Conservation (phyloP, 2,113 vertebrate species). For the Nicator chloris region DNA sequence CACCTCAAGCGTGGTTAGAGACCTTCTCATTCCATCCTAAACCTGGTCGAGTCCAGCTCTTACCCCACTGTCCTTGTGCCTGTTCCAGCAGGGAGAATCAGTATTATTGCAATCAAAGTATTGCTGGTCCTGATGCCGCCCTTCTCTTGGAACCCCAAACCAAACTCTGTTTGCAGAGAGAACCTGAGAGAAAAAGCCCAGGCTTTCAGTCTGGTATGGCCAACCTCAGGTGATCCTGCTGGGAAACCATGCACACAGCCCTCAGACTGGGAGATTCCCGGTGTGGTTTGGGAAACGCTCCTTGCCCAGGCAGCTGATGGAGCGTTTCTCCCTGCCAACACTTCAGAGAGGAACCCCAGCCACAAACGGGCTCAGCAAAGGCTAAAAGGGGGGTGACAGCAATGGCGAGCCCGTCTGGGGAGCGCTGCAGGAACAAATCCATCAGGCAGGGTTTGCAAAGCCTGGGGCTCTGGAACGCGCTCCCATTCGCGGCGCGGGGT, state of each 20-base stretch:
- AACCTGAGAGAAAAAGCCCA: neutral
- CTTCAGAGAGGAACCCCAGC: neutral
- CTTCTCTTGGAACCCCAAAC: neutral
- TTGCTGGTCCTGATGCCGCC: too few relatives aligned
- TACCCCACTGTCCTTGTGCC: neutral
- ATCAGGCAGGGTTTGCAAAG: neutral
- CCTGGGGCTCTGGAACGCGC: neutral
- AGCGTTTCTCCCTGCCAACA: neutral
- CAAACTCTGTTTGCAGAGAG: neutral
- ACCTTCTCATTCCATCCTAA: neutral
- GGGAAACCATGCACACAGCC: neutral
- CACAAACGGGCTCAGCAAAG: neutral
- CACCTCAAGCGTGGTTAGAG: neutral
- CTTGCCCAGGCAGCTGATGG: neutral
- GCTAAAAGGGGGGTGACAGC: neutral
- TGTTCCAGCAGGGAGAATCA: neutral
- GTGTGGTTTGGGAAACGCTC: neutral
- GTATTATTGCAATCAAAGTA: accelerated
- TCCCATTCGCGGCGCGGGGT: neutral
- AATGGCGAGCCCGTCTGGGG: accelerated
- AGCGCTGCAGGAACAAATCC: accelerated
- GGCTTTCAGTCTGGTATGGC: neutral
- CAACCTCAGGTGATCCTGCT: neutral
- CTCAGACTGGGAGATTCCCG: neutral
- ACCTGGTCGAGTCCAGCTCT: accelerated